Base-by-base conservation (phyloP, 2,797 vertebrate species). In the Vipera latastei region DNA sequence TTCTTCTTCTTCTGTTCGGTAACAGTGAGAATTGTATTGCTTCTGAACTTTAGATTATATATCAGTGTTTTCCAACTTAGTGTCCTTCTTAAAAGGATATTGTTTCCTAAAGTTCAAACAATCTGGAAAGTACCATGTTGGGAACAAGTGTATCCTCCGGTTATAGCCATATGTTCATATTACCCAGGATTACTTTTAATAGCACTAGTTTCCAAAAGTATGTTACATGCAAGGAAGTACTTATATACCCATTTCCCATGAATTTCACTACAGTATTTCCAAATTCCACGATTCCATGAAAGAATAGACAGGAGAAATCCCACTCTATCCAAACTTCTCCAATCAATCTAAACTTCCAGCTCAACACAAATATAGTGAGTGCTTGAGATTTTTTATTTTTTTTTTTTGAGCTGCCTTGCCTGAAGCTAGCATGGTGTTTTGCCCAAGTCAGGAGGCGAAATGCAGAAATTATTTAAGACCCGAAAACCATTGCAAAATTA, bases 401-500 rank as follows among this genome's bases (percentile, higher is more conserved):
- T 94, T 20, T 97, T 94, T 96, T 94, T 89, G 93, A 95, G 87
- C 88, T 86, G 93, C 91, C 95, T 18, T 94, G 96, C 96, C 92
- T 73, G 94, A 93, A 93, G 97, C 95, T 94, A 94, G 96, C 95
- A 89, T 91, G 90, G 93, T 96, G 93, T 96, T 96, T 73, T 93
- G 94, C 90, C 92, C 13, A 5, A 25, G 88, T 38, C 87, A 55
- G 88, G 51, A 20, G 95, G 87, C 93, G 91, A 96, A 96, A 94
- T 89, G 86, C 8, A 94, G 95, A 88, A 97, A 96, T 96, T 96
- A 96, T 97, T 97, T 96, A 97, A 95, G 93, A 94, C 57, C 91
- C 61, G 18, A 61, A 95, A 95, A 92, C 93, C 93, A 95, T 89
- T 97, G 91, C 95, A 96, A 96, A 95, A 96, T 96, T 96, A 96